A percentile compares a stretch with the other conserved stretches of the same genome.
Evolutionary conservation across 2,797 vertebrate species (phyloP).

Genomic region (Chelon labrosus): DNA sequence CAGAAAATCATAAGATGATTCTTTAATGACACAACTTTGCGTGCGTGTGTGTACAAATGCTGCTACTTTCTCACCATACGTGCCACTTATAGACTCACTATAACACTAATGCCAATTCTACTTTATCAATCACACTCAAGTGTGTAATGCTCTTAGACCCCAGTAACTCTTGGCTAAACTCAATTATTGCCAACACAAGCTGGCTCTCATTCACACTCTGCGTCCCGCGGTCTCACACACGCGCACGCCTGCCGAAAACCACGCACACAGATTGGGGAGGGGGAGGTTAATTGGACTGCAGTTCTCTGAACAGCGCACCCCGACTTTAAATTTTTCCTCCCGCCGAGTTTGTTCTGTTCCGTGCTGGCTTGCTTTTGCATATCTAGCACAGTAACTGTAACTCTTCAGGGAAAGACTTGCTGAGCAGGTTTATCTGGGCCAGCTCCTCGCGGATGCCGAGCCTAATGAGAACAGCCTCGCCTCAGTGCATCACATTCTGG

Average conservation of each 20-base stretch:
- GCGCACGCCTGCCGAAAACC: slow-evolving; percentile 4
- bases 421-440: slow-evolving; percentile 79
- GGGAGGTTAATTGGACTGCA: slow-evolving; percentile 53
- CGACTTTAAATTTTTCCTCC: slow-evolving; percentile 55
- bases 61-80: slow-evolving; percentile 1
- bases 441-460: slow-evolving; percentile 73
- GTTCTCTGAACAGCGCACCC: slow-evolving; percentile 50
- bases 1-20: not conserved
- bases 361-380: slow-evolving; percentile 68
- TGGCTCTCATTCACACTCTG: slow-evolving; percentile 17
- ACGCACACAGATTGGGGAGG: slow-evolving; percentile 24
- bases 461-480: slow-evolving; percentile 69
- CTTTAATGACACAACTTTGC: not conserved
- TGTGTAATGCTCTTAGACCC: slow-evolving; percentile 53
- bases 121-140: slow-evolving; percentile 62
- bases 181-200: slow-evolving; percentile 58
- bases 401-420: slow-evolving; percentile 71
- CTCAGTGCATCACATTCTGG: slow-evolving; percentile 53
- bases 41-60: slow-evolving; percentile 1
- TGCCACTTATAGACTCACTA: slow-evolving; percentile 36
- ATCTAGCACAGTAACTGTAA: slow-evolving; percentile 74
- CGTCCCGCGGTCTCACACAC: slow-evolving; percentile 3
- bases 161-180: slow-evolving; percentile 61
- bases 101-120: slow-evolving; percentile 43
- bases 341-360: slow-evolving; percentile 53